phyloP scores from a whole-genome alignment of 2,113 vertebrate species.

The Pachyramphus minor region DNA sequence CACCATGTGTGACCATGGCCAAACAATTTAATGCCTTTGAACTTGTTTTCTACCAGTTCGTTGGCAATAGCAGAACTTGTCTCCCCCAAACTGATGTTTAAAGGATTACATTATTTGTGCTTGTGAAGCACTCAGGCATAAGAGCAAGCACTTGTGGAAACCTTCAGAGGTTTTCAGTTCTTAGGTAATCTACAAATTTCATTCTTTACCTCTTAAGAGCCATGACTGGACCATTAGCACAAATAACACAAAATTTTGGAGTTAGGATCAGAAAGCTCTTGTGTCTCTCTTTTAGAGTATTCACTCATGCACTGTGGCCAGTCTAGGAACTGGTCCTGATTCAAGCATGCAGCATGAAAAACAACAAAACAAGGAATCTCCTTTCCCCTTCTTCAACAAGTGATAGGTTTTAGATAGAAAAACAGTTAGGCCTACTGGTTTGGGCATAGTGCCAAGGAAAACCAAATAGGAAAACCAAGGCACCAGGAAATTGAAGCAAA shows the following conservation, averaged over 20 bases:
- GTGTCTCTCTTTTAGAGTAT: not conserved
- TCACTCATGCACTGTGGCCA: not conserved
- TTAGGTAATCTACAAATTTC: not conserved
- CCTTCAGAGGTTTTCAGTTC: not conserved
- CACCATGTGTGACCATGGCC: not conserved
- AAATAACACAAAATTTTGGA: not conserved
- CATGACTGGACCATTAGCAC: not conserved
- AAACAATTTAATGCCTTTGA: not conserved
- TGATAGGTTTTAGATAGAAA: not conserved
- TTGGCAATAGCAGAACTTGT: not conserved
- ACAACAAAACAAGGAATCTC: not conserved
- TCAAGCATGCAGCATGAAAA: not conserved
- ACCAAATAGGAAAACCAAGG: not conserved
- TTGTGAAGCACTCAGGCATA: not conserved
- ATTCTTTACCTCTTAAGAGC: not conserved
- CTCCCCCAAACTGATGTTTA: not conserved
- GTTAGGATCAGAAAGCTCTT: not conserved
- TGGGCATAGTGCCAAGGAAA: not conserved
- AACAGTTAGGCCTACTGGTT: not conserved
- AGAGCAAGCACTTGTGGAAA: not conserved
- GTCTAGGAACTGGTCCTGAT: not conserved
- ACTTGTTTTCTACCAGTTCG: not conserved
- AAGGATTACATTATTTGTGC: not conserved
- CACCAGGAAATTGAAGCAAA: not conserved
- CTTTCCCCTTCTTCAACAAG: not conserved